phyloP scores from a whole-genome alignment of 1,140 invertebrate genomes.

The Orussus abietinus region DNA sequence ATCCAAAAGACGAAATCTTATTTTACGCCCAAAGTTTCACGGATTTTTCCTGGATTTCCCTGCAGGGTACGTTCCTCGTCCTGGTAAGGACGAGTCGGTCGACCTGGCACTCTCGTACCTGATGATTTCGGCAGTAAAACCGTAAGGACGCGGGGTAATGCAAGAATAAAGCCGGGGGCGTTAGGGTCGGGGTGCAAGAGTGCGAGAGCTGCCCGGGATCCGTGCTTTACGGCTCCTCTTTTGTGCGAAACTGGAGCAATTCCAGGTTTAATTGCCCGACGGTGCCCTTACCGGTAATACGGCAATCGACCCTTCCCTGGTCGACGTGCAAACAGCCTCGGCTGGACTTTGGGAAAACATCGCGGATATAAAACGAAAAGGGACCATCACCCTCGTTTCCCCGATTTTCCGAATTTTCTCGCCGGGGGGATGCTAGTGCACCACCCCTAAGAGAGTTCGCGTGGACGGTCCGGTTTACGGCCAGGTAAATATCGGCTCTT shows the following conservation, averaged over 20 bases:
- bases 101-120: conserved; percentile 19
- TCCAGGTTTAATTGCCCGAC: conserved; percentile 17
- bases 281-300: too few relatives aligned
- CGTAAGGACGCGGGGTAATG: conserved; percentile 11
- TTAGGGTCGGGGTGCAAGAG: conserved; percentile 2
- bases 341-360: too few relatives aligned
- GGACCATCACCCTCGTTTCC: conserved; percentile 5
- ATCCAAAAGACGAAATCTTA: too few relatives aligned
- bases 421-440: neutral
- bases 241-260: conserved; percentile 24
- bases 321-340: too few relatives aligned
- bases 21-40: too few relatives aligned
- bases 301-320: too few relatives aligned
- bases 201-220: neutral
- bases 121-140: conserved; percentile 26
- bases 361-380: too few relatives aligned
- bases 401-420: neutral
- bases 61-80: too few relatives aligned
- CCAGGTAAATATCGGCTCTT: conserved; percentile 12
- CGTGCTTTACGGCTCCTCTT: conserved; percentile 11
- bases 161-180: neutral
- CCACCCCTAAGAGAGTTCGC: conserved; percentile 3
- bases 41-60: too few relatives aligned
- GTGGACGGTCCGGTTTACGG: conserved; percentile 19
- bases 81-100: too few relatives aligned